Percentiles rank a stretch among this genome's conserved stretches.
These are phyloP conservation scores for Drosophila leonis DNA, from an alignment of 2,888 invertebrate genomes.

Conservation along the genomic window DNA sequence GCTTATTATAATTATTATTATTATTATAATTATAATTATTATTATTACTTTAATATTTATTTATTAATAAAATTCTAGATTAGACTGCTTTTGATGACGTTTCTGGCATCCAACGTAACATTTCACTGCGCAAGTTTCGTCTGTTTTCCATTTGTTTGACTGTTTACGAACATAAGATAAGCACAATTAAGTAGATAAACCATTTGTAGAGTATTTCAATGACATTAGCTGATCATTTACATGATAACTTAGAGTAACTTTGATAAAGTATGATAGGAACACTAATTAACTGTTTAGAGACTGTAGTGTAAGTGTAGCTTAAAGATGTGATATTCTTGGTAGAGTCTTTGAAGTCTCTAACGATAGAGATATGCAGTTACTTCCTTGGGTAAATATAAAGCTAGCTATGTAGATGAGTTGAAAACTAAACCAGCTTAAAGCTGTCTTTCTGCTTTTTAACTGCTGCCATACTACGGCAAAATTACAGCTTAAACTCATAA, in stretches of 20 bases:
- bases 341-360: no score
- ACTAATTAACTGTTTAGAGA: no score
- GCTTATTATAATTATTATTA: constrained; percentile 71
- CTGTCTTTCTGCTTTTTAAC: neutral
- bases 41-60: constrained; percentile 65
- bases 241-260: neutral
- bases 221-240: constrained; percentile 11
- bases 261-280: no score
- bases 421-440: neutral
- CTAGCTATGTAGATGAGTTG: no score
- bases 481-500: no score
- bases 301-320: neutral
- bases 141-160: constrained; percentile 85
- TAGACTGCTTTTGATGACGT: constrained; percentile 86
- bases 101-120: constrained; percentile 86
- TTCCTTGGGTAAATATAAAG: no score
- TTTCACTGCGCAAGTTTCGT: constrained; percentile 85
- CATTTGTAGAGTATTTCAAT: constrained; percentile 8
- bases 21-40: constrained; percentile 42
- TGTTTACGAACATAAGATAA: constrained; percentile 35
- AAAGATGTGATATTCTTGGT: neutral
- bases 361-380: no score
- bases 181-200: neutral
- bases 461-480: no score
- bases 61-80: constrained; percentile 78